phyloP scores from a whole-genome alignment of 1,140 invertebrate genomes.

The Bilobella aurantiaca region DNA sequence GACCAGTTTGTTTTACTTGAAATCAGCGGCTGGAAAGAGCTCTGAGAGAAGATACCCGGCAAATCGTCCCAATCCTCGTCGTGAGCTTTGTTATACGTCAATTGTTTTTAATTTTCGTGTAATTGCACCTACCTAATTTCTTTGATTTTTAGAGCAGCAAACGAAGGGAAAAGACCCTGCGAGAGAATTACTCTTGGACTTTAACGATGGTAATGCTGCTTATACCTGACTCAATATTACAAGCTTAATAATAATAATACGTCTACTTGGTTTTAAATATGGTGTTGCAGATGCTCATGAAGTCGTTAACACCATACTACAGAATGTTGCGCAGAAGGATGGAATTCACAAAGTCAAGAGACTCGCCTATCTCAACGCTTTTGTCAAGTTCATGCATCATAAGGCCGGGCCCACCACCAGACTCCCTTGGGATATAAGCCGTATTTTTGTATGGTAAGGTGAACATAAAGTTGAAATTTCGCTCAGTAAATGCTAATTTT shows the following conservation, averaged over 20 bases:
- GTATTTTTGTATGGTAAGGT: constrained; percentile 70
- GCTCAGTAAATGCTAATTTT: neutral
- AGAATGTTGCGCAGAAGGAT: constrained; percentile 43
- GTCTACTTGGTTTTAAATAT: neutral
- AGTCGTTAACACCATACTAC: constrained; percentile 41
- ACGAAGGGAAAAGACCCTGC: neutral
- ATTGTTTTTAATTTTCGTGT: neutral
- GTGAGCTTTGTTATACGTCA: neutral
- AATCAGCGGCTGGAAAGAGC: neutral
- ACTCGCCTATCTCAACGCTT: constrained; percentile 67
- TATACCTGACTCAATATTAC: neutral
- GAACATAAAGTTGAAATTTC: too few species aligned
- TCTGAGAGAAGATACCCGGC: neutral
- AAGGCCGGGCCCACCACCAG: constrained; percentile 37
- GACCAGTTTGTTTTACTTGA: neutral
- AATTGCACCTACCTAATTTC: neutral
- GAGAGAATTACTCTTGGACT: constrained; percentile 23
- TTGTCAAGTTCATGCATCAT: constrained; percentile 63
- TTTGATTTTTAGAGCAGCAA: neutral
- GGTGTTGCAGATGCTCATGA: constrained; percentile 17
- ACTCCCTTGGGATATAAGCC: constrained; percentile 56
- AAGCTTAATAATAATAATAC: neutral
- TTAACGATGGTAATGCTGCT: constrained; percentile 18
- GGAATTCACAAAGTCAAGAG: constrained; percentile 55
- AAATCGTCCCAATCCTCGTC: neutral